These are phyloP conservation scores for Bellardia bayeri DNA, from an alignment of 2,888 invertebrate species.

Conservation along the genomic window DNA sequence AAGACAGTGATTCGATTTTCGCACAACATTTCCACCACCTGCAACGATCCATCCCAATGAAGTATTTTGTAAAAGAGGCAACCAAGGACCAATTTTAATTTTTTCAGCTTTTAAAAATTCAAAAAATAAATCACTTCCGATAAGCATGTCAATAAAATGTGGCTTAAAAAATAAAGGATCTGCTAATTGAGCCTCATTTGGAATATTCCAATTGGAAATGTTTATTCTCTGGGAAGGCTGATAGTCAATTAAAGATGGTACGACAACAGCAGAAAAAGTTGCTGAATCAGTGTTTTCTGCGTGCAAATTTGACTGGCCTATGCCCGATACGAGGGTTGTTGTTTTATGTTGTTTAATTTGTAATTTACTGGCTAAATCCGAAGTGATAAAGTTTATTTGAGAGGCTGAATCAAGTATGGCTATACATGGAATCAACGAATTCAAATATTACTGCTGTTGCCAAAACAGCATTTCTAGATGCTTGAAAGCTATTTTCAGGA, in stretches of 20 bases:
- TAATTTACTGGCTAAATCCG: too few relatives aligned
- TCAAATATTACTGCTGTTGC: background rate
- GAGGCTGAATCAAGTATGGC: too few relatives aligned
- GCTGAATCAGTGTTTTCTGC: too few relatives aligned
- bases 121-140: conserved; percentile 65
- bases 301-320: too few relatives aligned
- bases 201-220: conserved; percentile 54
- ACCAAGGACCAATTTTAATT: conserved; percentile 50
- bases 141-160: conserved; percentile 55
- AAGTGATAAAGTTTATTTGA: too few relatives aligned
- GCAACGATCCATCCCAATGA: conserved; percentile 68
- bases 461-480: background rate
- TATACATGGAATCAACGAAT: too few relatives aligned
- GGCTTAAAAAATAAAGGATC: conserved; percentile 61
- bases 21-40: conserved; percentile 50
- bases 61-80: conserved; percentile 71
- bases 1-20: conserved; percentile 8
- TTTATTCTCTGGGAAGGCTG: conserved; percentile 53
- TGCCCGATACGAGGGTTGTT: too few relatives aligned
- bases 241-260: conserved; percentile 36
- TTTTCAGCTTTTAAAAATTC: conserved; percentile 63
- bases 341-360: too few relatives aligned
- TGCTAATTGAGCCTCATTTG: conserved; percentile 54
- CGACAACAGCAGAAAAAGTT: too few relatives aligned
- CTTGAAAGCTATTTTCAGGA: too few relatives aligned